Evolutionary conservation across 2,888 invertebrate species (phyloP).

Genomic region (Cyclophora albipunctata): DNA sequence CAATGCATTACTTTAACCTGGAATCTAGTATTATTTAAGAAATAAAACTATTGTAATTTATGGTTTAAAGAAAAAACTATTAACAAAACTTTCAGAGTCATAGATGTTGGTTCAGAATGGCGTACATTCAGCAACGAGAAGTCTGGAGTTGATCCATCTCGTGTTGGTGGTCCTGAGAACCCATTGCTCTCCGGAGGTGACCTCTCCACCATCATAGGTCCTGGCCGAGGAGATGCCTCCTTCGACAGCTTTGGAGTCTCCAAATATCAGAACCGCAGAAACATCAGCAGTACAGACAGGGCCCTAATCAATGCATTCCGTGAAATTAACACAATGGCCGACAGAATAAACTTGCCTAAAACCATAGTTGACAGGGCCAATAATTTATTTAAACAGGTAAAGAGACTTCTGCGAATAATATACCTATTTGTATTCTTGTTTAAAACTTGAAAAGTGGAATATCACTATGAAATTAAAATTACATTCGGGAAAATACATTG

Average conservation of each 20-base stretch:
- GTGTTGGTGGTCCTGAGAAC: constrained; percentile 99
- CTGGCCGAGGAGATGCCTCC: constrained; percentile 84
- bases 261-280: constrained; percentile 83
- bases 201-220: constrained; percentile 95
- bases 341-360: constrained; percentile 96
- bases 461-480: too few species aligned
- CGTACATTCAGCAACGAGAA: constrained; percentile 99
- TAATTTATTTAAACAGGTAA: constrained; percentile 95
- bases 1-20: too few species aligned
- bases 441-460: too few species aligned
- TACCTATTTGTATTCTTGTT: constrained; percentile 6
- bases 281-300: constrained; percentile 94
- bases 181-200: constrained; percentile 96
- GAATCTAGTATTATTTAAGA: too few species aligned
- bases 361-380: constrained; percentile 98
- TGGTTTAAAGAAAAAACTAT: too few species aligned
- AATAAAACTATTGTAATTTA: too few species aligned
- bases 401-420: background rate
- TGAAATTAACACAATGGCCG: constrained; percentile 98
- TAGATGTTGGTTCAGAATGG: constrained; percentile 99
- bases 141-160: constrained; percentile 96
- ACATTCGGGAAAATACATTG: too few species aligned
- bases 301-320: constrained; percentile 96
- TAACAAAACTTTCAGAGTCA: constrained; percentile 80
- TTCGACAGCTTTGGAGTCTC: constrained; percentile 90